A percentile compares a stretch with the other conserved stretches of the same genome.
Evolutionary conservation across 2,113 vertebrate species (phyloP).

Genomic region (Toxotes chatareus): DNA sequence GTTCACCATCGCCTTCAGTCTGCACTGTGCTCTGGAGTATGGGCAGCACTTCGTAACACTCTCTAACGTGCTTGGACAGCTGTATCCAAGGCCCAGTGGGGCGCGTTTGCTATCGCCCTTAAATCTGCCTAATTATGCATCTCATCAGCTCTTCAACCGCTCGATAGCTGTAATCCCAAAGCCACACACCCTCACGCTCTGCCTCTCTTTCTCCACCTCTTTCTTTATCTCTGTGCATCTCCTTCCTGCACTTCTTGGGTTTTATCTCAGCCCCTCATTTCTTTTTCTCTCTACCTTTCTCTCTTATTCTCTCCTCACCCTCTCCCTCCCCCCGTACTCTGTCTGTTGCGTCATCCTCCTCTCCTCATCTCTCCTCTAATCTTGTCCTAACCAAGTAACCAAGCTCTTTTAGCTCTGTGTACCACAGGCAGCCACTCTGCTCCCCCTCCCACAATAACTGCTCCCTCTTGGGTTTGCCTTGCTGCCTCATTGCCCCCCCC

Average conservation of each 20-base stretch:
- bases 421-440: conserved; percentile 23
- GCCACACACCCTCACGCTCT: conserved; percentile 39
- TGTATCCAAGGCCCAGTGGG: conserved; percentile 66
- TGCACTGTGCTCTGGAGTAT: conserved; percentile 29
- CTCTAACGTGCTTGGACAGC: conserved; percentile 69
- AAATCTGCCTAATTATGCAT: conserved; percentile 81
- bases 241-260: conserved; percentile 11
- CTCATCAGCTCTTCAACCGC: conserved; percentile 68
- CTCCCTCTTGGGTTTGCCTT: conserved; percentile 43
- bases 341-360: conserved; percentile 37
- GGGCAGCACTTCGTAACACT: conserved; percentile 47
- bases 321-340: background rate
- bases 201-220: conserved; percentile 28
- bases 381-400: conserved; percentile 26
- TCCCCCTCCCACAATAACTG: conserved; percentile 31
- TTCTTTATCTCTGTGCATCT: conserved; percentile 42
- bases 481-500: conserved; percentile 36
- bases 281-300: conserved; percentile 32
- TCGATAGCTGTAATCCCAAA: conserved; percentile 67
- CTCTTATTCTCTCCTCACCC: background rate
- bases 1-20: conserved; percentile 38
- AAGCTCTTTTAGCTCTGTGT: conserved; percentile 35
- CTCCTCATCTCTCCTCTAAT: conserved; percentile 43
- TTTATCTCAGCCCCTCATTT: conserved; percentile 45
- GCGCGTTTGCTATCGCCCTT: conserved; percentile 58